Conservation (phyloP, 2,888 invertebrate species). For the Ennomos quercinarius region DNA sequence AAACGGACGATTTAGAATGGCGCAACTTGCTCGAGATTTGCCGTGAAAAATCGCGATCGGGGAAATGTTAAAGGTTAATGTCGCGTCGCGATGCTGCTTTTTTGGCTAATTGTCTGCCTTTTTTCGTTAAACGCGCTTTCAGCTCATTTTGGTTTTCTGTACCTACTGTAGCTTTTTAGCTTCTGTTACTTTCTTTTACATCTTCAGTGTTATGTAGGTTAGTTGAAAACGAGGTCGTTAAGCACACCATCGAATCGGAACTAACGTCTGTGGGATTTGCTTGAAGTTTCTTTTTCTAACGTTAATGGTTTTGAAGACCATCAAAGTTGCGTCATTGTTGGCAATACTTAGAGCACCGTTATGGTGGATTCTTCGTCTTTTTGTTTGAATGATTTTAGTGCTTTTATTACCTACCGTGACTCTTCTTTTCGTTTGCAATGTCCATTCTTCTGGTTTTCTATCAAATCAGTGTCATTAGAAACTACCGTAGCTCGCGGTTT, state of each 20-base stretch:
- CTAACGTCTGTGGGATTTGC: conserved; percentile 21
- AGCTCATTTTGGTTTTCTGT: conserved; percentile 9
- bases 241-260: conserved; percentile 11
- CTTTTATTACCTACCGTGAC: too few species aligned
- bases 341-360: background rate
- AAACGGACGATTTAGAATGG: conserved; percentile 73
- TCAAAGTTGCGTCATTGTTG: background rate
- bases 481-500: too few species aligned
- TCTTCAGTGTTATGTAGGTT: conserved; percentile 22
- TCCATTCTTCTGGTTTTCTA: too few species aligned
- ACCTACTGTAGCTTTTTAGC: conserved; percentile 5
- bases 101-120: conserved; percentile 30
- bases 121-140: conserved; percentile 15
- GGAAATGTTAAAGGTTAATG: conserved; percentile 66
- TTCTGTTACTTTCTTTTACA: conserved; percentile 17
- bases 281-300: background rate
- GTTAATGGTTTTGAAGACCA: background rate
- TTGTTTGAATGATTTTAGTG: too few species aligned
- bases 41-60: conserved; percentile 69
- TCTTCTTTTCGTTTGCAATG: too few species aligned
- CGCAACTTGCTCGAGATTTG: conserved; percentile 68
- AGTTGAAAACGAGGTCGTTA: conserved; percentile 13
- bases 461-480: too few species aligned
- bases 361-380: background rate
- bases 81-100: conserved; percentile 35